Evolutionary conservation across 2,888 invertebrate genomes (phyloP), one percentile per base, ranked within the genome.

Genomic region (Rhamnusium bicolor): DNA sequence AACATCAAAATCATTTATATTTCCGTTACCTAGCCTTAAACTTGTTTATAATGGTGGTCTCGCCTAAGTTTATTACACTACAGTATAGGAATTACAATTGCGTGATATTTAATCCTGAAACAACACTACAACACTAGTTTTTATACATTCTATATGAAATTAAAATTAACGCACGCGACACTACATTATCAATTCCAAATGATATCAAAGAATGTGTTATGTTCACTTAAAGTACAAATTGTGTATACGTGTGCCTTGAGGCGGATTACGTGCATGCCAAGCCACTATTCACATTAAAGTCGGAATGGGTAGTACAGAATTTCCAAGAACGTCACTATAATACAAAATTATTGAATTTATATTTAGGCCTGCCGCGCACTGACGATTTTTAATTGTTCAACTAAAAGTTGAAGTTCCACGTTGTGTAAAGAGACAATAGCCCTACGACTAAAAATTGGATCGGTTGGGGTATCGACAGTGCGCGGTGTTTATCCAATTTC

Each of bases 1-100:
- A 53, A 40, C 53, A 65, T 65, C 65, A 21, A 54, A 65, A 65
- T 65, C 65, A 54, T 54, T 65, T 65, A 65, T 65, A 65, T 65
- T 65, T 65, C 65, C 65, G 65, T 65, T 65, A 65, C 65, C 65
- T 65, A 65, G 53, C 65, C 53, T 65, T 65, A 65, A 65, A 65
- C 65, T 65, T 65, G 65, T 65, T 65, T 65, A 65, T 54, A 19
- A 65, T 65, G 32, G 65, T 32, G 65, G 54, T 65, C 65, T 18
- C 65, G 53, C 53, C 53, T 65, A 53, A 53, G 53, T 51, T 65
- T 65, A 53, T 65, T 58, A 58, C 32, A 18, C 29, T 5, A 18
- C 32, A 58, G 18, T 10, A 8, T 18, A 58, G 12, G 29, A 58
- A 58, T 58, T 63, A 63, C 49, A 63, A 21, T 63, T 51, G 47